A percentile compares a stretch with the other conserved stretches of the same genome.
Conservation (phyloP, 2,113 vertebrate genomes). For the Elephas maximus region DNA sequence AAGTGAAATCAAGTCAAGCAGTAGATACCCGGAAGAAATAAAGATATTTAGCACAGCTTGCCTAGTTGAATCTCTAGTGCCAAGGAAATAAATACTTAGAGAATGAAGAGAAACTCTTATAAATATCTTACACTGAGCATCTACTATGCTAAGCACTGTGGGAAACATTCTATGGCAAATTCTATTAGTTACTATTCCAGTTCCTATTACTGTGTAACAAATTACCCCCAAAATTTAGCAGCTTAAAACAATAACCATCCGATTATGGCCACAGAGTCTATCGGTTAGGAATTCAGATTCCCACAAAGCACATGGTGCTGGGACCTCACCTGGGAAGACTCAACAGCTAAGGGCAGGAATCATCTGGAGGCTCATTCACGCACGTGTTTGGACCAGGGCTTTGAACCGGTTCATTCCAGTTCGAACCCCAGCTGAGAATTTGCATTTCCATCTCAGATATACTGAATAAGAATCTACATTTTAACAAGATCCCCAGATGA, state of each 20-base stretch:
- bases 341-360: background rate
- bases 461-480: no score
- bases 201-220: background rate
- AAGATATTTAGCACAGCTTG: background rate
- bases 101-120: background rate
- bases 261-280: background rate
- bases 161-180: background rate
- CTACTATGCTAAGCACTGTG: background rate
- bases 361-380: background rate
- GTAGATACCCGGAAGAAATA: background rate
- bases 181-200: background rate
- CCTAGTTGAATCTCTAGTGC: background rate
- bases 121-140: background rate
- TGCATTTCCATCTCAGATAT: no score
- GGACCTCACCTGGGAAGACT: background rate
- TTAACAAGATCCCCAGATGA: no score
- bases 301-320: background rate
- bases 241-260: background rate
- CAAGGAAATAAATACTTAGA: background rate
- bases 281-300: background rate
- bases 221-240: background rate
- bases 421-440: no score
- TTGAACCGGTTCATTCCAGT: no score
- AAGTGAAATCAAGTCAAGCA: background rate
- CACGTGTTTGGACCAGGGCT: background rate